Percentiles rank a stretch among this genome's conserved stretches.
phyloP scores from a whole-genome alignment of 2,113 vertebrate genomes.

The Callopanchax toddi region DNA sequence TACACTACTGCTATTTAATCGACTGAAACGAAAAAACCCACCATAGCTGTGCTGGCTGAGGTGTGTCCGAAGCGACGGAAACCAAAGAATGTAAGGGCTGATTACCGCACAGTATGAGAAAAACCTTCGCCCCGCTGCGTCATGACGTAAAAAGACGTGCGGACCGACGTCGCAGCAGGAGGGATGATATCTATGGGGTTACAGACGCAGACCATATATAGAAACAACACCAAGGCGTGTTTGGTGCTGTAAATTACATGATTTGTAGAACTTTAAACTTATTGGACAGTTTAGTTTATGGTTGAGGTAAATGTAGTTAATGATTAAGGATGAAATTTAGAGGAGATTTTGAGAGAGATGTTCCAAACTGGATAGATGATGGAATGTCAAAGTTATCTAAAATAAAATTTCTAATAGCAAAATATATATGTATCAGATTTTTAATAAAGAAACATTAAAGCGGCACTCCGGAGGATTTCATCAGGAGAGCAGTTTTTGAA shows the following conservation, averaged over 20 bases:
- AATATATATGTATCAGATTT: too few species aligned
- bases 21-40: slow-evolving; percentile 49
- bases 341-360: not conserved
- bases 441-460: too few species aligned
- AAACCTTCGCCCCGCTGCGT: slow-evolving; percentile 24
- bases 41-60: slow-evolving; percentile 64
- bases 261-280: not conserved
- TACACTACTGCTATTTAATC: not conserved
- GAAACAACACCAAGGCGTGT: slow-evolving; percentile 14
- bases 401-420: too few species aligned
- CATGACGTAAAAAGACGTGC: slow-evolving; percentile 47
- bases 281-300: not conserved
- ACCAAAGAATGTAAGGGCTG: slow-evolving; percentile 57
- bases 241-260: not conserved
- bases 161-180: not conserved
- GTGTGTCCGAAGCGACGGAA: slow-evolving; percentile 52
- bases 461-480: too few species aligned
- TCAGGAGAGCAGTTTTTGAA: too few species aligned
- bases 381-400: not conserved
- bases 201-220: slow-evolving; percentile 58
- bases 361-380: not conserved
- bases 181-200: too few species aligned
- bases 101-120: slow-evolving; percentile 16
- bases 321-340: not conserved
- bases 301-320: not conserved